A percentile compares a stretch with the other conserved stretches of the same genome.
phyloP scores from a whole-genome alignment of 2,888 invertebrate genomes.

The Meteorus cinctellus region DNA sequence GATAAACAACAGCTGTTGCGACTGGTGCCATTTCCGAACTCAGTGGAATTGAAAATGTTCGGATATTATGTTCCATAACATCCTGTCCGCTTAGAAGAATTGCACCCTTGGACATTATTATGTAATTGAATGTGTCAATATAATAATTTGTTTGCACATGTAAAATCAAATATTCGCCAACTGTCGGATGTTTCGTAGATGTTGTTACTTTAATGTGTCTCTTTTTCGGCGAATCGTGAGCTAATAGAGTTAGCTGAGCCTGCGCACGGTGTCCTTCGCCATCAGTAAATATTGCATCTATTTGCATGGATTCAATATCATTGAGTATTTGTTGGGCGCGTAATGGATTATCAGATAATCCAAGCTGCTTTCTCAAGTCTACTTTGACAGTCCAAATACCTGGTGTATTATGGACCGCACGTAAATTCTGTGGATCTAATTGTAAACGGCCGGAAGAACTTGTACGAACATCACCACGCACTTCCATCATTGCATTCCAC shows the following conservation, averaged over 20 bases:
- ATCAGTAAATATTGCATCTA: conserved; percentile 83
- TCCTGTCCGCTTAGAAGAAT: conserved; percentile 90
- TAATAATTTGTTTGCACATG: conserved; percentile 94
- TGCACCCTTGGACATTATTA: conserved; percentile 94
- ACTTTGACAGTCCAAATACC: conserved; percentile 90
- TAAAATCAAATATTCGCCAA: conserved; percentile 95
- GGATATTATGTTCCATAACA: conserved; percentile 84
- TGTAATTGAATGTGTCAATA: conserved; percentile 91
- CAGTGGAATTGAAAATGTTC: conserved; percentile 87
- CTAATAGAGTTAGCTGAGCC: conserved; percentile 82
- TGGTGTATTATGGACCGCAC: conserved; percentile 79
- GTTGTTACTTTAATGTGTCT: conserved; percentile 91
- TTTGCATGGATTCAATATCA: conserved; percentile 80
- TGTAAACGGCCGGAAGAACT: conserved; percentile 79
- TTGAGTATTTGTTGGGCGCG: conserved; percentile 79
- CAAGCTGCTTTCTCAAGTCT: conserved; percentile 82
- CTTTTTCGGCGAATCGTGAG: conserved; percentile 87
- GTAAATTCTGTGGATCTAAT: conserved; percentile 78
- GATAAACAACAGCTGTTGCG: conserved; percentile 92
- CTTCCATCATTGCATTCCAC: conserved; percentile 79
- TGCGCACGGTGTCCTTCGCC: conserved; percentile 80
- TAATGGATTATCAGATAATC: conserved; percentile 76
- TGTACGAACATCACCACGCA: conserved; percentile 79
- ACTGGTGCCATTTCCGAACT: conserved; percentile 95
- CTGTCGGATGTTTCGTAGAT: conserved; percentile 86